Evolutionary conservation across 2,888 invertebrate genomes (phyloP).

Genomic region (Dorcus hopei): DNA sequence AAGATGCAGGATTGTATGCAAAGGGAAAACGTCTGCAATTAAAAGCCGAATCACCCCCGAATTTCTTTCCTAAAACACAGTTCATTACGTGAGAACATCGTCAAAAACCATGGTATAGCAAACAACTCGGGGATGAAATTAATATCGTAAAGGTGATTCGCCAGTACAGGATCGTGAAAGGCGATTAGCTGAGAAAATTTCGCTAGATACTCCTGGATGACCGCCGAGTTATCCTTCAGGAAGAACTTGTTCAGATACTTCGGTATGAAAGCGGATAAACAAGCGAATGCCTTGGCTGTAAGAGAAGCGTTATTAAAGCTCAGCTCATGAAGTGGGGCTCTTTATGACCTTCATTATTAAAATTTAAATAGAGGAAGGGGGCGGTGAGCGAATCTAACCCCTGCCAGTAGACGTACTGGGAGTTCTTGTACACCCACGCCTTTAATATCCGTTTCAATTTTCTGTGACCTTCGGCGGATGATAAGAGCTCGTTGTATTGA

Average conservation of each 20-base stretch:
- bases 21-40: conserved; percentile 88
- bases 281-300: conserved; percentile 90
- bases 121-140: conserved; percentile 96
- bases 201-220: conserved; percentile 95
- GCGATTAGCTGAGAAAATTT: conserved; percentile 96
- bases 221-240: conserved; percentile 91
- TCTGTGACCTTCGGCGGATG: conserved; percentile 88
- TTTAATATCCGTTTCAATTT: conserved; percentile 91
- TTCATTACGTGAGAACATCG: conserved; percentile 95
- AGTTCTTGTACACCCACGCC: conserved; percentile 93
- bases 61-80: neutral
- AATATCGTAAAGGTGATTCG: conserved; percentile 87
- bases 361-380: conserved; percentile 94
- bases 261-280: conserved; percentile 91
- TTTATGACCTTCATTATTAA: conserved; percentile 84
- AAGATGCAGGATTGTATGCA: conserved; percentile 95
- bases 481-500: conserved; percentile 95
- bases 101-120: conserved; percentile 98
- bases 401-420: conserved; percentile 99
- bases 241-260: conserved; percentile 97
- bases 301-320: conserved; percentile 26
- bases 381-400: conserved; percentile 97
- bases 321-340: too few relatives aligned
- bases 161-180: conserved; percentile 90
- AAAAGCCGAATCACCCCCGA: neutral